Conservation (phyloP, 2,797 vertebrate genomes). For the Enoplosus armatus region DNA sequence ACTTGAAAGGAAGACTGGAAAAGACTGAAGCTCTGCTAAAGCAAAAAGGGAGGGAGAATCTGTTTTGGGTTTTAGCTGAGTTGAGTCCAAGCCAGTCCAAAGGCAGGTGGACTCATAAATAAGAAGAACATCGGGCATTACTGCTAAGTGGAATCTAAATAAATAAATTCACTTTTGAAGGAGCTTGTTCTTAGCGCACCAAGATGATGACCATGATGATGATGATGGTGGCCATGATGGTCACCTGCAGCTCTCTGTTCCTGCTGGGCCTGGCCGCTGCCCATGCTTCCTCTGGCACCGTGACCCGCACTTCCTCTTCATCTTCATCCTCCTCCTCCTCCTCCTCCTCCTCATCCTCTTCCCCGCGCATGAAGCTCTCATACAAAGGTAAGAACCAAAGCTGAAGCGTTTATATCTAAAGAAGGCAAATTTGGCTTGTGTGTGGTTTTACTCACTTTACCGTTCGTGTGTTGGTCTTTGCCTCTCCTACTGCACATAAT, state of each 20-base stretch:
- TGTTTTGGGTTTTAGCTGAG: slow-evolving; percentile 11
- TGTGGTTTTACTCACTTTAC: neutral
- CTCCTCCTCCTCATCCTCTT: slow-evolving; percentile 65
- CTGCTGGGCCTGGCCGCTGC: slow-evolving; percentile 77
- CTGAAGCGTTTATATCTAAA: neutral
- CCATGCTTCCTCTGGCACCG: slow-evolving; percentile 67
- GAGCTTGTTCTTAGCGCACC: slow-evolving; percentile 3
- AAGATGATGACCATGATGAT: slow-evolving; percentile 83
- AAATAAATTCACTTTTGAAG: neutral
- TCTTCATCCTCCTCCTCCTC: slow-evolving; percentile 52
- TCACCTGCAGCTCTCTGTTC: slow-evolving; percentile 80
- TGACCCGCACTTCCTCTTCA: slow-evolving; percentile 43
- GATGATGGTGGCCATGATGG: slow-evolving; percentile 73
- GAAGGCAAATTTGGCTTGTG: neutral
- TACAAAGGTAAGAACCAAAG: slow-evolving; percentile 83
- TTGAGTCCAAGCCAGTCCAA: slow-evolving; percentile 2
- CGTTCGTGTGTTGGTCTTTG: neutral
- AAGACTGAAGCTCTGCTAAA: slow-evolving; percentile 8
- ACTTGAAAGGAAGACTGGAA: slow-evolving; percentile 9
- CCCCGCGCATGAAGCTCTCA: slow-evolving; percentile 88
- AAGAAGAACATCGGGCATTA: neutral
- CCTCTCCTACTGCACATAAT: neutral
- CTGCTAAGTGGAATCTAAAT: neutral
- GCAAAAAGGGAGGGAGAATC: slow-evolving; percentile 7
- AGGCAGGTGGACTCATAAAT: neutral